Evolutionary conservation across 2,888 invertebrate species (phyloP).

Genomic region (Chirona hameri): DNA sequence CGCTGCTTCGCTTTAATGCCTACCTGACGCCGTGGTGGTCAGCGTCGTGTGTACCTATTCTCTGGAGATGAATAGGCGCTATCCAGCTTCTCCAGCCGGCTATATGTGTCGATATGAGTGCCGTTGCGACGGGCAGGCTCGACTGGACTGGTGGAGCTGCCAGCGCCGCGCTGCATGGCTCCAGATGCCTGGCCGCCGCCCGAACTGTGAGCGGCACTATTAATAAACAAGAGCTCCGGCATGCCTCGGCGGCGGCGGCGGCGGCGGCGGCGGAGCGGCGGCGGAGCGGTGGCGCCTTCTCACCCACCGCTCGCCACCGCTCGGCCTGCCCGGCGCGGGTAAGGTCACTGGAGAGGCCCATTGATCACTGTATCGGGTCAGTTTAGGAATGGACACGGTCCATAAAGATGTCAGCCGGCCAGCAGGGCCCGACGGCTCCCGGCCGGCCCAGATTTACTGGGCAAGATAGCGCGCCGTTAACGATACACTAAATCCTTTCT

Average conservation of each 20-base stretch:
- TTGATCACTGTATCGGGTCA: background rate
- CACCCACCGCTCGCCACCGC: background rate
- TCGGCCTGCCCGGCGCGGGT: background rate
- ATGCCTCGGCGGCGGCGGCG: background rate
- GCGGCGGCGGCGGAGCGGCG: background rate
- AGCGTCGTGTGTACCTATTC: background rate
- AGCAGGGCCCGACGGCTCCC: background rate
- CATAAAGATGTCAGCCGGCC: background rate
- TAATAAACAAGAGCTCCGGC: background rate
- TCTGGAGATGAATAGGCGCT: background rate
- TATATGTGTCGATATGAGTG: background rate
- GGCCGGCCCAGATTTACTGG: background rate
- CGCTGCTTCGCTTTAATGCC: too few species aligned
- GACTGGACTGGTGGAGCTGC: background rate
- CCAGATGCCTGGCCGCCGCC: background rate
- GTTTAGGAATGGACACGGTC: background rate
- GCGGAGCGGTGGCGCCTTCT: background rate
- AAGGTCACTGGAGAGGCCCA: background rate
- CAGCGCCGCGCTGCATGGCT: background rate
- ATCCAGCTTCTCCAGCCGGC: background rate
- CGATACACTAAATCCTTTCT: conserved; percentile 6
- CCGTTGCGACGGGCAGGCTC: background rate
- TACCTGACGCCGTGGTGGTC: too few species aligned
- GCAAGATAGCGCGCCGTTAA: background rate
- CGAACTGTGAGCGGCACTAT: background rate